phyloP scores from a whole-genome alignment of 2,797 vertebrate species.

The Mus minutoides region DNA sequence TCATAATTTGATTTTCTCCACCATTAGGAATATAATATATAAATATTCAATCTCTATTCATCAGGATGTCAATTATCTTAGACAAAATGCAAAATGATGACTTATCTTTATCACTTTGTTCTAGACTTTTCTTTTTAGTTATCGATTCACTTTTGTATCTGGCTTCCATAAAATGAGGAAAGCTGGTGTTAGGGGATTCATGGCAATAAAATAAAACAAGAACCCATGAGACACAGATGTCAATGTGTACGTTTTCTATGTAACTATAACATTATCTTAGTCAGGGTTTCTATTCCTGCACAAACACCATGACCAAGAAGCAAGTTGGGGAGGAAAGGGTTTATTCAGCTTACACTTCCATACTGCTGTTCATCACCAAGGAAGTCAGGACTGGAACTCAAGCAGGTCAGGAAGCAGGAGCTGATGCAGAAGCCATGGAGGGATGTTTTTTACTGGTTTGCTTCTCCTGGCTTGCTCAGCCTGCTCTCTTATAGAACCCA shows the following conservation, averaged over 20 bases:
- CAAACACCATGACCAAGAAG: no score
- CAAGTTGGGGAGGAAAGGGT: no score
- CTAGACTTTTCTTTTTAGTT: not conserved
- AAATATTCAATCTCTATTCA: not conserved
- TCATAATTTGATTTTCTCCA: not conserved
- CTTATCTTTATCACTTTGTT: not conserved
- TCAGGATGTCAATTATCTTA: not conserved
- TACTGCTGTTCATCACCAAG: no score
- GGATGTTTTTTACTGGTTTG: no score
- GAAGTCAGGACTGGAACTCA: no score
- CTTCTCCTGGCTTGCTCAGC: no score
- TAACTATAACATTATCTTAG: no score
- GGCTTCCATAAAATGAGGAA: slow-evolving; percentile 12
- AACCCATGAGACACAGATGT: not conserved
- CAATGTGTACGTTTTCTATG: not conserved
- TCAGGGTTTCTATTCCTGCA: no score
- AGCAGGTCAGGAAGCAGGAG: no score
- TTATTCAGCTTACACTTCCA: no score
- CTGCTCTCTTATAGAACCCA: no score
- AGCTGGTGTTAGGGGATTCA: not conserved
- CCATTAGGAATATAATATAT: not conserved
- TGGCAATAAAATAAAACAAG: slow-evolving; percentile 21
- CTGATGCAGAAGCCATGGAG: no score
- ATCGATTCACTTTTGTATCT: not conserved
- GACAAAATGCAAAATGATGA: not conserved